Percentiles rank a stretch among this genome's conserved stretches.
These are phyloP conservation scores for Notolabrus celidotus DNA, from an alignment of 2,797 vertebrate genomes.

Conservation along the genomic window DNA sequence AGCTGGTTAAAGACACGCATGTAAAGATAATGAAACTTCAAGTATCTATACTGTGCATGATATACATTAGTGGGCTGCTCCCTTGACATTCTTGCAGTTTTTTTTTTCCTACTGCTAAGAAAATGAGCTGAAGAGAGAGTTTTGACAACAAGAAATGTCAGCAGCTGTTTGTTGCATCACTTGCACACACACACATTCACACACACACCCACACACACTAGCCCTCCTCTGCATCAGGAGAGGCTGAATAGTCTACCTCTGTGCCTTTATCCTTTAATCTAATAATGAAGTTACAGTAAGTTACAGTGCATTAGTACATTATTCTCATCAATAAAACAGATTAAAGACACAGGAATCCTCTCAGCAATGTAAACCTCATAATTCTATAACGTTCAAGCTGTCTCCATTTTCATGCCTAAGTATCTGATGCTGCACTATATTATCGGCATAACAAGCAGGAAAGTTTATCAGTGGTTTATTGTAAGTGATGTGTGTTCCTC, in stretches of 20 bases:
- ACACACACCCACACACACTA: slow-evolving; percentile 10
- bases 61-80: neutral
- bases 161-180: slow-evolving; percentile 37
- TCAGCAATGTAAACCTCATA: slow-evolving; percentile 10
- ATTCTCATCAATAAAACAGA: slow-evolving; percentile 15
- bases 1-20: too few relatives aligned
- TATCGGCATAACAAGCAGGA: slow-evolving; percentile 23
- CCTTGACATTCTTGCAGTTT: neutral
- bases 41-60: neutral
- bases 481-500: slow-evolving; percentile 27
- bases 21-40: neutral
- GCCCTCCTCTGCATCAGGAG: slow-evolving; percentile 3
- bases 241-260: slow-evolving; percentile 5
- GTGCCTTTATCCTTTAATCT: slow-evolving; percentile 17
- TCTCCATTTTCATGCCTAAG: slow-evolving; percentile 4
- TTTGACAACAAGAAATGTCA: slow-evolving; percentile 39
- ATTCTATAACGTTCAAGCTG: slow-evolving; percentile 16
- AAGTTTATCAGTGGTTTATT: slow-evolving; percentile 28
- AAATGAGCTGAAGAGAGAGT: slow-evolving; percentile 18
- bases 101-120: neutral
- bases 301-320: neutral
- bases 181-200: slow-evolving; percentile 17
- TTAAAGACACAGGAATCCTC: slow-evolving; percentile 4
- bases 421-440: slow-evolving; percentile 21
- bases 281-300: neutral